phyloP scores from a whole-genome alignment of 2,888 invertebrate species.

The Tortrix viridana region DNA sequence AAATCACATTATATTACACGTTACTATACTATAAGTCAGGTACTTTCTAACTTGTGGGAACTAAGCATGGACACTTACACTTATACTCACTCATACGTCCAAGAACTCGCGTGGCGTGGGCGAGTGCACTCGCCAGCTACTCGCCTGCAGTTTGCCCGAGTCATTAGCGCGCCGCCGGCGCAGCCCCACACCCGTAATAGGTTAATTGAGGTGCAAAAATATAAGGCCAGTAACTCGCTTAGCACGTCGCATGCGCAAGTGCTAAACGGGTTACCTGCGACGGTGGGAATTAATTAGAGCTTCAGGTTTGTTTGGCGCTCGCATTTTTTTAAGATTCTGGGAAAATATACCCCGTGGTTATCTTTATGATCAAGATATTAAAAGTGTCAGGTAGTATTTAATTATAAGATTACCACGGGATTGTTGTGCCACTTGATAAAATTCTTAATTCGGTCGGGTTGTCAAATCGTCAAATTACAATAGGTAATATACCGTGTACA shows the following conservation, averaged over 20 bases:
- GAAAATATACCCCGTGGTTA: neutral
- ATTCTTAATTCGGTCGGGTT: no score
- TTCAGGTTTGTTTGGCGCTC: neutral
- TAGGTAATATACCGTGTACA: no score
- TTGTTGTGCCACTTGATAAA: no score
- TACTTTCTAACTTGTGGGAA: slow-evolving; percentile 2
- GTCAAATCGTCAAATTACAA: no score
- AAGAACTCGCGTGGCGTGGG: slow-evolving; percentile 42
- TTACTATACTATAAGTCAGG: no score
- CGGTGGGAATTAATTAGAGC: slow-evolving; percentile 14
- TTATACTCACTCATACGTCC: slow-evolving; percentile 8
- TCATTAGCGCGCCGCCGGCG: slow-evolving; percentile 57
- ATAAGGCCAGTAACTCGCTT: slow-evolving; percentile 55
- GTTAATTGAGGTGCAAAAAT: slow-evolving; percentile 83
- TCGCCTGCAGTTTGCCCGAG: slow-evolving; percentile 39
- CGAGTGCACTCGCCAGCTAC: slow-evolving; percentile 29
- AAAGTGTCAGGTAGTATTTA: no score
- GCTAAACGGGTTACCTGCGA: slow-evolving; percentile 54
- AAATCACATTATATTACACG: no score
- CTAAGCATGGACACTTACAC: neutral
- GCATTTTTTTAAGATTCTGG: neutral
- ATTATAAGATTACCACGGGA: no score
- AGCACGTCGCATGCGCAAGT: slow-evolving; percentile 56
- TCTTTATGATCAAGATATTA: no score
- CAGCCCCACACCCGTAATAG: slow-evolving; percentile 67